Percentiles rank a stretch among this genome's conserved stretches.
phyloP scores from a whole-genome alignment of 2,797 vertebrate species.

The Microtus californicus region DNA sequence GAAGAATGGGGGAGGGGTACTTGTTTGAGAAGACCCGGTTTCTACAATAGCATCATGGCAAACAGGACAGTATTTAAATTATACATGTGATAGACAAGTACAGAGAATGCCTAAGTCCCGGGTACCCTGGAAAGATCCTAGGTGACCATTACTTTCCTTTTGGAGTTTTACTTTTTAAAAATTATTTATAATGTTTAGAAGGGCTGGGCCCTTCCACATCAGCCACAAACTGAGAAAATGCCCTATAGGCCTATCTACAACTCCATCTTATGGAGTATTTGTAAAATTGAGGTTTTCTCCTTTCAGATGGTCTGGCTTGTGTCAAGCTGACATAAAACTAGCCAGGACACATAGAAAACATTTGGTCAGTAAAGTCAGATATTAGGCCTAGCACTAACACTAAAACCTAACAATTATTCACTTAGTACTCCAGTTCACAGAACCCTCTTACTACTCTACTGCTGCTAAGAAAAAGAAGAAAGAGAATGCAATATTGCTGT shows the following conservation, averaged over 20 bases:
- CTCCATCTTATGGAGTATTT: background rate
- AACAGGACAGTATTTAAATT: background rate
- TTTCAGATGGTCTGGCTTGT: background rate
- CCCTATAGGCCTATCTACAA: background rate
- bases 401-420: slow-evolving; percentile 18
- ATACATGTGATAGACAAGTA: background rate
- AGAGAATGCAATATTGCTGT: background rate
- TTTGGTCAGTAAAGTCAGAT: slow-evolving; percentile 9
- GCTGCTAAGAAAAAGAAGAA: slow-evolving; percentile 38
- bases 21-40: background rate
- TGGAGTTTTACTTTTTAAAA: slow-evolving; percentile 14
- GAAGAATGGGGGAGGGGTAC: background rate
- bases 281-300: background rate
- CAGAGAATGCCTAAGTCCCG: background rate
- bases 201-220: background rate
- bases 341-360: background rate
- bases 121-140: background rate
- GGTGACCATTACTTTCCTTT: background rate
- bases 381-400: background rate
- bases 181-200: slow-evolving; percentile 36
- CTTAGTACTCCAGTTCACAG: slow-evolving; percentile 11
- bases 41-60: background rate
- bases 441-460: background rate
- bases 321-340: background rate
- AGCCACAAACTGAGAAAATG: background rate